Evolutionary conservation across 2,888 invertebrate species (phyloP), one percentile per base, ranked within the genome.

Genomic region (Chromoteleia sp.): DNA sequence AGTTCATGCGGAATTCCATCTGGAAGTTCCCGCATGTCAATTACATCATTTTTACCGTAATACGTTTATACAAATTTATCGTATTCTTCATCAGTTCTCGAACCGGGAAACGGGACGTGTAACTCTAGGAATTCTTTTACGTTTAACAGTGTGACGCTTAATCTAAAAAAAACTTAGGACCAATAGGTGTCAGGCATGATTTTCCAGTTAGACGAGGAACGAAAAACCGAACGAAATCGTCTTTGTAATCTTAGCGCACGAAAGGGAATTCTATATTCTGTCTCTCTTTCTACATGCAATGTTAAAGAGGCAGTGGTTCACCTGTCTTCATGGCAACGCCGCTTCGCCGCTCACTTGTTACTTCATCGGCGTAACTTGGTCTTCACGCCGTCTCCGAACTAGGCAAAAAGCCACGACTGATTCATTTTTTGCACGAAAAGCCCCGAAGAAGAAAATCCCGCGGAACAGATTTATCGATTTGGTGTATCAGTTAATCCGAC

Each of bases 281-380:
- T 73, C 39, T 75, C 52, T 25, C 29, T 74, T 56, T 65, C 33
- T 56, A 39, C 50, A 17, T 30, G 54, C 74, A 56, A 63, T 41
- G 48, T 52, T 59, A 77, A 84, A 84, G 80, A 84, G 80, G 85
- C 87, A 88, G 85, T 89, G 89, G 89, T 89, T 91, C 91, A 91
- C 91, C 91, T 91, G 91, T 91, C 90, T 90, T 91, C 91, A 91
- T 91, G 91, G 91, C 91, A 91, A 91, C 91, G 88, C 91, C 88
- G 91, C 90, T 89, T 90, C 87, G 88, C 90, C 91, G 90, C 90
- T 91, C 91, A 91, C 91, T 91, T 90, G 91, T 90, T 91, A 91
- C 91, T 91, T 90, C 90, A 90, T 90, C 90, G 88, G 89, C 87
- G 85, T 86, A 86, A 86, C 87, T 87, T 86, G 87, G 85, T 87